Evolutionary conservation across 2,888 invertebrate species (phyloP).

Genomic region (Gastrophysa polygoni): DNA sequence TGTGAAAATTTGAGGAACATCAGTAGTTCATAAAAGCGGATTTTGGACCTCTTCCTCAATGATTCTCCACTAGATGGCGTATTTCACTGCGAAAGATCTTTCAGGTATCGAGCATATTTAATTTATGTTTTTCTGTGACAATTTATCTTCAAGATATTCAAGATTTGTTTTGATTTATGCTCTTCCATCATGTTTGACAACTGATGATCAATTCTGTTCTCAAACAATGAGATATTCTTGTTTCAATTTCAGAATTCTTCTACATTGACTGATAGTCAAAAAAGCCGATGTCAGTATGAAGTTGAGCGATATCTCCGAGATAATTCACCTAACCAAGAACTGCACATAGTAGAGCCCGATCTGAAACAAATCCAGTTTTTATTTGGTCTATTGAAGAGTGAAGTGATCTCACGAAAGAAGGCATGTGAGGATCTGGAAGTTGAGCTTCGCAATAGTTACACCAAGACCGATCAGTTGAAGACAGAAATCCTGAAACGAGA

Average conservation of each 20-base stretch:
- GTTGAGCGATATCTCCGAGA: slow-evolving; percentile 43
- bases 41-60: no score
- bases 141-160: no score
- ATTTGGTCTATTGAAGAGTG: slow-evolving; percentile 49
- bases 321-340: slow-evolving; percentile 35
- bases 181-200: no score
- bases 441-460: slow-evolving; percentile 16
- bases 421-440: slow-evolving; percentile 12
- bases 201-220: no score
- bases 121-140: no score
- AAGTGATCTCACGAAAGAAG: slow-evolving; percentile 28
- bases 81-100: not conserved
- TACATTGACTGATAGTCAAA: slow-evolving; percentile 14
- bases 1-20: no score
- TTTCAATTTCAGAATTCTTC: slow-evolving; percentile 10
- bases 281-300: slow-evolving; percentile 39
- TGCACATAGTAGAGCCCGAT: slow-evolving; percentile 45
- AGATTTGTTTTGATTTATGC: no score
- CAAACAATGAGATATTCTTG: no score
- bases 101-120: not conserved
- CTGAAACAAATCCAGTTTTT: slow-evolving; percentile 51
- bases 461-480: slow-evolving; percentile 16
- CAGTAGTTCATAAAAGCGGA: no score
- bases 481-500: slow-evolving; percentile 16
- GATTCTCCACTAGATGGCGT: no score